Percentiles rank a stretch among this genome's conserved stretches.
phyloP scores from a whole-genome alignment of 2,113 vertebrate species.

The Nesoenas mayeri region DNA sequence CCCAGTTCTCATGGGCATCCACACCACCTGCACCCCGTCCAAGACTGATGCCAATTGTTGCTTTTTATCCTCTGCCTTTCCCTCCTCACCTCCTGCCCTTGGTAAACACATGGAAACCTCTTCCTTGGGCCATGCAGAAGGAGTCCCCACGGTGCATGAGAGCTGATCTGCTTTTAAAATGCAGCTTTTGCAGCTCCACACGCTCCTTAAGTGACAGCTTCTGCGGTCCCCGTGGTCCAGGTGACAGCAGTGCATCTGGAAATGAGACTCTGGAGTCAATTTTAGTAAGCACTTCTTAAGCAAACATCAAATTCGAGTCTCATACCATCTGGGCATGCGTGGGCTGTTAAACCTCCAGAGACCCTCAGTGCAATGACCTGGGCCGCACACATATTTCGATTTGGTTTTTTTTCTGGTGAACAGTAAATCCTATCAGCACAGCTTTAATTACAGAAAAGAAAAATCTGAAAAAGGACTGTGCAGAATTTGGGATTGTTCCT shows the following conservation, averaged over 20 bases:
- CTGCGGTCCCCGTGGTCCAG: background rate
- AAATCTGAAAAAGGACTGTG: background rate
- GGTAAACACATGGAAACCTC: background rate
- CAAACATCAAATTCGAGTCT: background rate
- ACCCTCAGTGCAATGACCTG: background rate
- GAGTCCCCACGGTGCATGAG: accelerated
- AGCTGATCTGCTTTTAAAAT: background rate
- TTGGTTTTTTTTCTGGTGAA: background rate
- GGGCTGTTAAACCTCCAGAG: background rate
- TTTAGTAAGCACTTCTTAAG: background rate
- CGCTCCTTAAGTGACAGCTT: background rate
- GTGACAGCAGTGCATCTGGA: background rate
- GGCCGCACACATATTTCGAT: background rate
- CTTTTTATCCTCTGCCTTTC: too few species aligned
- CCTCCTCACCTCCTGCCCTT: background rate
- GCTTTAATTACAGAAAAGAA: background rate
- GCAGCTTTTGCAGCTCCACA: background rate
- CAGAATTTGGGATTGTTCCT: background rate
- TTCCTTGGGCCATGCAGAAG: background rate
- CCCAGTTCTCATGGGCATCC: too few species aligned
- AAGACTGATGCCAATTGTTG: too few species aligned
- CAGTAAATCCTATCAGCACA: background rate
- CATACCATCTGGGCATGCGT: too few species aligned
- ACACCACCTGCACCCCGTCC: too few species aligned
- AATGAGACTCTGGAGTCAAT: background rate